Evolutionary conservation across 2,113 vertebrate genomes (phyloP).

Genomic region (Syrrhaptes paradoxus): DNA sequence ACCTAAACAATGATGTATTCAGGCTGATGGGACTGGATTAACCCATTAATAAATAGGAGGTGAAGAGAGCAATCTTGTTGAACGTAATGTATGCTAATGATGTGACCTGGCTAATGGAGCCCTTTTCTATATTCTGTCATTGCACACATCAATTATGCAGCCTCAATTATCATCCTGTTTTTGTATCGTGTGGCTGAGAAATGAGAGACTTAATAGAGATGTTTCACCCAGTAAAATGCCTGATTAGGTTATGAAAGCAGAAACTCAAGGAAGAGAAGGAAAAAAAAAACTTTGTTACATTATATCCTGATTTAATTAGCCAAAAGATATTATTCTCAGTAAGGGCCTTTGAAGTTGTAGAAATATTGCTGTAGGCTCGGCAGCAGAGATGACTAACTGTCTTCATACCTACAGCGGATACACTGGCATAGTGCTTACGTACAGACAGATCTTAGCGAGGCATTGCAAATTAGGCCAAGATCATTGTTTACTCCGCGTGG

Average conservation of each 20-base stretch:
- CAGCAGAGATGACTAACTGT: conserved; percentile 14
- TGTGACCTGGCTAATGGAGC: conserved; percentile 75
- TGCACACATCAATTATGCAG: conserved; percentile 70
- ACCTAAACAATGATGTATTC: conserved; percentile 62
- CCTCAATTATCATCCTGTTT: conserved; percentile 72
- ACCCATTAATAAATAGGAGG: conserved; percentile 75
- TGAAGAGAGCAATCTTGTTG: conserved; percentile 76
- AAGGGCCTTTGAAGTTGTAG: conserved; percentile 46
- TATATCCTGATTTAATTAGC: conserved; percentile 64
- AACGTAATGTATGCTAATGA: conserved; percentile 76
- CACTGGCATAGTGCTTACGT: not conserved
- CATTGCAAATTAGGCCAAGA: not conserved
- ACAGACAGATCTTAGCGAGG: not conserved
- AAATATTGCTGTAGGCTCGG: conserved; percentile 51
- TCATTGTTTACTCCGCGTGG: not conserved
- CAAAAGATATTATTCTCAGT: conserved; percentile 43
- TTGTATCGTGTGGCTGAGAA: conserved; percentile 66
- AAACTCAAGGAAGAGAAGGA: conserved; percentile 50
- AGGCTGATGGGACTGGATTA: conserved; percentile 68
- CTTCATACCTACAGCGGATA: conserved; percentile 32
- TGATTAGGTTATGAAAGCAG: conserved; percentile 74
- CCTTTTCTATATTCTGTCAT: conserved; percentile 73
- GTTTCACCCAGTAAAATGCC: conserved; percentile 67
- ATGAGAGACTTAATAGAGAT: conserved; percentile 72
- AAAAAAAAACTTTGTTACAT: conserved; percentile 31